These are phyloP conservation scores for Enteromius mattozi DNA, from an alignment of 2,797 vertebrate genomes.

Conservation along the genomic window DNA sequence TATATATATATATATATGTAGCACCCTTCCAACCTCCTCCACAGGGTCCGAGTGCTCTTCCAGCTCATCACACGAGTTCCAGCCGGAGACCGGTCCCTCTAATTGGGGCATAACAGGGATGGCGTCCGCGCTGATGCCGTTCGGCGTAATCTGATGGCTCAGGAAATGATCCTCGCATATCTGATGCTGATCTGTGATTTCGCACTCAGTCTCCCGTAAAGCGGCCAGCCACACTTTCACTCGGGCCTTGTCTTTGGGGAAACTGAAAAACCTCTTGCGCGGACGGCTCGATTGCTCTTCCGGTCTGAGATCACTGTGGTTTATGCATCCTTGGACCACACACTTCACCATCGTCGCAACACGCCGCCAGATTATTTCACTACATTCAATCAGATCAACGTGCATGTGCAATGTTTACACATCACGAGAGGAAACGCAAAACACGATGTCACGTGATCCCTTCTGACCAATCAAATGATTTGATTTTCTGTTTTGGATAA, in stretches of 20 bases:
- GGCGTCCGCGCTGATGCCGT: constrained; percentile 59
- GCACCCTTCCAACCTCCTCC: constrained; percentile 31
- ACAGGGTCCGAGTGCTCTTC: constrained; percentile 42
- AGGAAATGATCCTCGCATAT: constrained; percentile 75
- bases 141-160: constrained; percentile 63
- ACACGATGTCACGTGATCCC: constrained; percentile 20
- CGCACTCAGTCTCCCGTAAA: constrained; percentile 63
- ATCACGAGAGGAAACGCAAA: neutral
- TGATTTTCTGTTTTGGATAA: neutral
- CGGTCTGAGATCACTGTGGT: constrained; percentile 61
- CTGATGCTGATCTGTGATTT: constrained; percentile 49
- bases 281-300: constrained; percentile 54
- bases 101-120: constrained; percentile 69
- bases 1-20: neutral
- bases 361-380: neutral
- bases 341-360: constrained; percentile 76
- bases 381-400: neutral
- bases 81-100: constrained; percentile 55
- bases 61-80: constrained; percentile 55
- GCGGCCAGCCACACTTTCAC: constrained; percentile 76
- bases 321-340: constrained; percentile 75
- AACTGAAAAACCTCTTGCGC: constrained; percentile 75
- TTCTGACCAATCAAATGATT: constrained; percentile 22
- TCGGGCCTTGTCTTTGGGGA: constrained; percentile 72
- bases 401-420: constrained; percentile 32